phyloP scores from a whole-genome alignment of 2,797 vertebrate genomes.

The Melanotaenia nigrans region DNA sequence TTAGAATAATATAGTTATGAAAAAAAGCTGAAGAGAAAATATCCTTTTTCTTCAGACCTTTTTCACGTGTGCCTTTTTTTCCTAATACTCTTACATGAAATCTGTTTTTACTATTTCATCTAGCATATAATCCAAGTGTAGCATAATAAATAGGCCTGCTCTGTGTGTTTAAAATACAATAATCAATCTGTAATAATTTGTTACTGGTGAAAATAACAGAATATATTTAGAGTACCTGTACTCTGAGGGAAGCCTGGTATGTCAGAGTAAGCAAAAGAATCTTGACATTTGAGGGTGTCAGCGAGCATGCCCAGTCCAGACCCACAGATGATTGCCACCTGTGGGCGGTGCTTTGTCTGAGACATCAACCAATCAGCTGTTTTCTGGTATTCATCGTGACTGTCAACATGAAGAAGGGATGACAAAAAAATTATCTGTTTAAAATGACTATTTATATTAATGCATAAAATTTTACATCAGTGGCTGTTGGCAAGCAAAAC shows the following conservation, averaged over 20 bases:
- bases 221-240: conserved; percentile 76
- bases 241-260: conserved; percentile 88
- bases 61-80: no score
- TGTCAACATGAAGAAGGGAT: conserved; percentile 34
- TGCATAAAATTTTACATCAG: not conserved
- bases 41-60: no score
- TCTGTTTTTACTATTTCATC: no score
- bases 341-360: conserved; percentile 83
- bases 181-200: not conserved
- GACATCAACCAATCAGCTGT: conserved; percentile 85
- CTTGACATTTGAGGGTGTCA: conserved; percentile 79
- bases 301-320: conserved; percentile 86
- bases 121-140: not conserved
- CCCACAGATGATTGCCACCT: conserved; percentile 87
- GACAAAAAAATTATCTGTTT: not conserved
- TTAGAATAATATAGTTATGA: no score
- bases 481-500: not conserved
- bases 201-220: not conserved
- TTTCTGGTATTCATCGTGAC: conserved; percentile 84
- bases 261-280: conserved; percentile 82
- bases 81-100: no score
- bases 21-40: no score
- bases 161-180: not conserved
- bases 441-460: not conserved
- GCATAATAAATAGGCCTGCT: not conserved